These are phyloP conservation scores for Tor tambroides DNA, from an alignment of 2,113 vertebrate genomes.

Conservation along the genomic window DNA sequence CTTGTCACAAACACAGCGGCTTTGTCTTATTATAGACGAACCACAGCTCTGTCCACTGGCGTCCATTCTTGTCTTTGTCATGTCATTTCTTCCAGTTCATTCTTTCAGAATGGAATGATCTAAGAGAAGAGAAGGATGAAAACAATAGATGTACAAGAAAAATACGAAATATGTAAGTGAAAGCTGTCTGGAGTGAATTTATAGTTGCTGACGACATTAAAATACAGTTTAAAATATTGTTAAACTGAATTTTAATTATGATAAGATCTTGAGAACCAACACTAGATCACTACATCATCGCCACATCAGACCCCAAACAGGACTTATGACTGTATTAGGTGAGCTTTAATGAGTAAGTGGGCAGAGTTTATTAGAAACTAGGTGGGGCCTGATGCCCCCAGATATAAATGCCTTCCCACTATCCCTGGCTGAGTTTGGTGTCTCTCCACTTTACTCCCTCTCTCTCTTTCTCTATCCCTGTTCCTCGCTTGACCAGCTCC, in stretches of 20 bases:
- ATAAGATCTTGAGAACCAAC: not conserved
- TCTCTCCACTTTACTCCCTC: conserved; percentile 47
- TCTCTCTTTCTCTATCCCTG: conserved; percentile 25
- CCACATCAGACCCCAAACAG: not conserved
- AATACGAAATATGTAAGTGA: not conserved
- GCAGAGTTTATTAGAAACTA: conserved; percentile 26
- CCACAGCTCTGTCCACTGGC: not conserved
- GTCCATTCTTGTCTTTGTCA: conserved; percentile 31
- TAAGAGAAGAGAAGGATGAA: not conserved
- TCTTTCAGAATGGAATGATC: not conserved
- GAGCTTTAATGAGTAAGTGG: conserved; percentile 25
- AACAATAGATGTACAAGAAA: not conserved
- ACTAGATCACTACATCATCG: not conserved
- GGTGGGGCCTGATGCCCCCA: conserved; percentile 8
- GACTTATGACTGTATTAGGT: conserved; percentile 58
- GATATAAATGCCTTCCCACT: conserved; percentile 51
- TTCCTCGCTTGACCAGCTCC: not conserved
- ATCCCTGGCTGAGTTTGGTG: conserved; percentile 51
- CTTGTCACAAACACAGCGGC: conserved; percentile 56
- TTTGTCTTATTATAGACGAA: conserved; percentile 57
- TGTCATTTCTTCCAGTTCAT: not conserved
- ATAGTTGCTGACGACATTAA: not conserved
- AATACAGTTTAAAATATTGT: not conserved
- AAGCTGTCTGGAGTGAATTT: not conserved
- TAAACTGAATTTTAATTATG: not conserved